Conservation (phyloP, 2,888 invertebrate genomes). For the Megamerina dolium region DNA sequence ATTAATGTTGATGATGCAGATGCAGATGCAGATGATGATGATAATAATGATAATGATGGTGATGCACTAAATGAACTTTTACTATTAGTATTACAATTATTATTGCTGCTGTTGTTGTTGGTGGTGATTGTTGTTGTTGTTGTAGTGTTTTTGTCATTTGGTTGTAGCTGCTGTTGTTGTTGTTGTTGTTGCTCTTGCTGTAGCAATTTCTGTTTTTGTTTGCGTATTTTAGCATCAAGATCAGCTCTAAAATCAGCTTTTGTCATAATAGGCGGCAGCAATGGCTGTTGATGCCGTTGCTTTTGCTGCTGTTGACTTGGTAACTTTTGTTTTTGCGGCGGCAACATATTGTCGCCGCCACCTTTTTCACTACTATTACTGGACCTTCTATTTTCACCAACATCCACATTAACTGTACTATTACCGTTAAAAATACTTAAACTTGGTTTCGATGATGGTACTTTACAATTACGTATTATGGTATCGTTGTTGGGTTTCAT, state of each 20-base stretch:
- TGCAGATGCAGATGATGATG: constrained; percentile 13
- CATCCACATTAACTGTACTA: constrained; percentile 5
- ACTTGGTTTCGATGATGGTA: constrained; percentile 37
- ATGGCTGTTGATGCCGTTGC: constrained; percentile 20
- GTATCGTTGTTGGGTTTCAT: constrained; percentile 18
- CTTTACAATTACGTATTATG: constrained; percentile 31
- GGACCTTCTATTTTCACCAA: neutral
- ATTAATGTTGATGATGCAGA: constrained; percentile 11
- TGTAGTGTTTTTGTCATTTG: constrained; percentile 12
- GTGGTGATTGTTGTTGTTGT: constrained; percentile 19
- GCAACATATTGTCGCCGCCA: constrained; percentile 11
- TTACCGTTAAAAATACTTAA: constrained; percentile 37
- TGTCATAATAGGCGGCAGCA: constrained; percentile 23
- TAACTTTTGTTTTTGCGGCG: constrained; percentile 14
- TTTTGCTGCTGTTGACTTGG: constrained; percentile 16
- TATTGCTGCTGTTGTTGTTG: constrained; percentile 24
- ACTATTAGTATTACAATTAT: constrained; percentile 36
- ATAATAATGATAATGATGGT: constrained; percentile 11
- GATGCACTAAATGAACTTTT: constrained; percentile 14
- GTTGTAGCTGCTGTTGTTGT: constrained; percentile 12
- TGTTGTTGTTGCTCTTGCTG: constrained; percentile 34
- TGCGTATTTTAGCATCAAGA: constrained; percentile 41
- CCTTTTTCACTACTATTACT: constrained; percentile 3
- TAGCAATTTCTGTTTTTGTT: constrained; percentile 39
- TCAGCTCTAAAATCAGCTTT: constrained; percentile 43